Base-by-base conservation (phyloP, 2,797 vertebrate genomes). In the Bucorvus abyssinicus region DNA sequence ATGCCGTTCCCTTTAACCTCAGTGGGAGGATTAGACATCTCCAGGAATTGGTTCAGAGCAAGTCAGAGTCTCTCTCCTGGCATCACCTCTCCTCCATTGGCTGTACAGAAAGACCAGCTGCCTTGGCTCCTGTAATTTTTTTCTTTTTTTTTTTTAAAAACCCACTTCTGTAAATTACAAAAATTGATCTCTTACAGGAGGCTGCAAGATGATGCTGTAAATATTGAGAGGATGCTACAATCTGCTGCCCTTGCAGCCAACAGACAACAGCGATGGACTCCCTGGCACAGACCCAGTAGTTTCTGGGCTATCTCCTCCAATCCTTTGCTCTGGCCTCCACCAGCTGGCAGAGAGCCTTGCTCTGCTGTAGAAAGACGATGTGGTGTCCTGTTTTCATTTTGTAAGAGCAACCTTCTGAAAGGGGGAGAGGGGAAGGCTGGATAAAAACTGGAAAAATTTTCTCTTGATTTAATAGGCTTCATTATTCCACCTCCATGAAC, bases 401-500 rank as follows among this genome's bases (percentile, higher is more conserved):
- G 67, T 70, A 60, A 93, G 52, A 90, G 82, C 82, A 84, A 22
- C n/a, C 36, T 57, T 50, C 70, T 84, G 88, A 92, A 85, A 95
- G 32, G 5, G 36, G 20, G 34, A 87, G 57, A 77, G 24, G n/a
- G 18, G 21, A 88, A 93, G 15, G 53, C 24, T 74, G 56, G 49
- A 83, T 80, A 63, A 84, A 88, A 90, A 49, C 26, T 24, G 13
- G 12, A 34, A 27, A 44, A 67, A 71, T 61, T 7, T 13, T 53
- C 7, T 93, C 56, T 53, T 85, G 53, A 84, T 84, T 67, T 81
- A 89, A 59, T 12, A 23, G 10, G 3, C 47, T 92, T 93, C 56
- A 77, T 84, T 93, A n/a, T 95, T 95, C 93, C 59, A 79, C 76
- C 50, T 94, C 78, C 30, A 16, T 55, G 93, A 90, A 78, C 64